Evolutionary conservation across 1,140 invertebrate genomes (phyloP), one percentile per base, ranked within the genome.

Genomic region (Sycobia sp.): DNA sequence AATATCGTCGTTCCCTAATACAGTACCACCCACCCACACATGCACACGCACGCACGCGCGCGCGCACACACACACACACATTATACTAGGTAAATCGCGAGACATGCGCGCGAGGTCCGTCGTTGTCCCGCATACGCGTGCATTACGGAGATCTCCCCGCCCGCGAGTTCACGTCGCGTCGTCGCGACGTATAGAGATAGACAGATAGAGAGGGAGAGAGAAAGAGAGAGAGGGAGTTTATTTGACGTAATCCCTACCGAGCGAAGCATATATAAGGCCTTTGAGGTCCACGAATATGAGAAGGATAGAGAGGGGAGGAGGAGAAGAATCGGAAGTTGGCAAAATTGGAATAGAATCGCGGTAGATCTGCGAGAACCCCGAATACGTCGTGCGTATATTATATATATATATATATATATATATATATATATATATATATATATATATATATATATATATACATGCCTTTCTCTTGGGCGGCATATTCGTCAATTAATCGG

Each of bases 181-280:
- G 65, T 65, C 59, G 43, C 3, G 39, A 36, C n/a, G n/a, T n/a
- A n/a, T n/a, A n/a, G n/a, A n/a, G n/a, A n/a, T n/a, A n/a, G n/a
- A n/a, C n/a, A n/a, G n/a, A n/a, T n/a, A n/a, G n/a, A n/a, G n/a
- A n/a, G n/a, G n/a, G n/a, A n/a, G n/a, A n/a, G n/a, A n/a, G n/a
- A n/a, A n/a, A n/a, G n/a, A n/a, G n/a, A n/a, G n/a, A n/a, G 11
- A 13, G 14, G 23, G 51, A 47, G 53, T 72, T 77, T 78, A 72
- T 73, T 72, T 69, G 64, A 64, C 66, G 70, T 79, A 78, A 79
- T 78, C 76, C 73, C 66, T 69, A n/a, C n/a, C n/a, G 63, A 62
- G 58, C 72, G 70, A 32, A 56, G 60, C 51, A 46, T 53, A 66
- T 61, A 57, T 67, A 59, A 70, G 68, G 71, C 75, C 77, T 79